Evolutionary conservation across 2,113 vertebrate genomes (phyloP), one percentile per base, ranked within the genome.

Genomic region (Peromyscus californicus): DNA sequence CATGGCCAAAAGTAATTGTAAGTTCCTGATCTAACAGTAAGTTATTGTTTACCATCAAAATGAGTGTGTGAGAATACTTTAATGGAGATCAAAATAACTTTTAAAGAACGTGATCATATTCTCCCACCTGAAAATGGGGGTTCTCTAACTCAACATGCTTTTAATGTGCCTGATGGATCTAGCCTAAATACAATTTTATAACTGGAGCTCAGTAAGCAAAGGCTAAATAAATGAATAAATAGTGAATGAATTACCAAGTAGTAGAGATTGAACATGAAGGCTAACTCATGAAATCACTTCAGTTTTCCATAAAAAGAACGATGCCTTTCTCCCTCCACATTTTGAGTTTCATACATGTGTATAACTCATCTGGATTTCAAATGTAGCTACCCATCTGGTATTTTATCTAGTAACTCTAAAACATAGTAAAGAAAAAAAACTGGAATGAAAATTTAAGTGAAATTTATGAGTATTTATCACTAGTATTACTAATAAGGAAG

Each of bases 311-410:
- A 5, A 94, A 93, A 83, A 45, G 29, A 63, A 85, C 94, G 88
- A 9, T 33, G 70, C 0, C 67, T 93, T 63, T 57, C 83, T 65
- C 5, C 5, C 57, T 63, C n/a, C 16, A 36, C 67, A 72, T 86
- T 86, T 67, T 65, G 33, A 87, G 19, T 69, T 70, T 36, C 42
- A 75, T 6, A 74, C 3, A 42, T 67, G 10, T n/a, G 11, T 17
- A 87, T 79, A 94, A 83, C 42, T 70, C 86, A 90, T 63, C n/a
- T 93, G 72, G 80, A 91, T 82, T 90, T 93, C 51, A 95, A 95
- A 70, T 65, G 74, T 95, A 84, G 92, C 9, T 59, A 51, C 85
- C 0, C 7, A 89, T 21, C 10, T 26, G 67, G 0, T 57, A 74
- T 86, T 91, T 94, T 86, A 69, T 57, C 36, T 93, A 91, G 11